Conservation (phyloP, 2,888 invertebrate species). For the Masnerella sp. region DNA sequence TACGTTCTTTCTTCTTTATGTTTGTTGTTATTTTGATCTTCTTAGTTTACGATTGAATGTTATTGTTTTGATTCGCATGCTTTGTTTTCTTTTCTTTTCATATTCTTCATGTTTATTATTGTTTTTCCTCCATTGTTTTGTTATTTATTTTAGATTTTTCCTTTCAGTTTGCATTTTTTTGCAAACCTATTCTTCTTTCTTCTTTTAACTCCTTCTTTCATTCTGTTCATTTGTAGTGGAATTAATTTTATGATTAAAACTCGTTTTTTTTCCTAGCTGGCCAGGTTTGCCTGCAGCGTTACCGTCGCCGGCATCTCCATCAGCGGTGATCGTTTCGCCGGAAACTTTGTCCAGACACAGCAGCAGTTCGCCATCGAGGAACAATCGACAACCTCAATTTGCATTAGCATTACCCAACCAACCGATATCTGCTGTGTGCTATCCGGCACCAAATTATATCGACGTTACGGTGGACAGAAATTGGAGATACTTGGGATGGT, state of each 20-base stretch:
- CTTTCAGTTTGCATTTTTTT: no score
- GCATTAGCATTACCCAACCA: conserved; percentile 79
- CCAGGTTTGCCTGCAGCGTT: conserved; percentile 79
- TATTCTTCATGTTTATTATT: no score
- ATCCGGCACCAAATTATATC: conserved; percentile 79
- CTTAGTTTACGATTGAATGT: no score
- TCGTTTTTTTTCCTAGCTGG: conserved; percentile 75
- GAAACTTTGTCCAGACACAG: conserved; percentile 85
- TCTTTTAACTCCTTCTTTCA: no score
- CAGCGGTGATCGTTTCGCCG: conserved; percentile 86
- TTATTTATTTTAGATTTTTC: not conserved
- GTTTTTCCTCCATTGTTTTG: no score
- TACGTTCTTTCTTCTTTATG: no score
- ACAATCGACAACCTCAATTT: conserved; percentile 66
- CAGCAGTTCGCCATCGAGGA: conserved; percentile 81
- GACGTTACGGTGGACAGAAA: conserved; percentile 78
- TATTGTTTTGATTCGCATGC: no score
- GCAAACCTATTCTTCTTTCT: no score
- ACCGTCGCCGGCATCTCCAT: conserved; percentile 86
- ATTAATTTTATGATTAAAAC: not conserved
- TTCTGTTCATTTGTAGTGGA: not conserved
- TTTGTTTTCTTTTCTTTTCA: no score
- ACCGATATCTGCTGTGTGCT: conserved; percentile 81
- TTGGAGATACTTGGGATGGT: conserved; percentile 85
- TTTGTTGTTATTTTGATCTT: no score